phyloP scores from a whole-genome alignment of 2,113 vertebrate species.

The Pachyramphus minor region DNA sequence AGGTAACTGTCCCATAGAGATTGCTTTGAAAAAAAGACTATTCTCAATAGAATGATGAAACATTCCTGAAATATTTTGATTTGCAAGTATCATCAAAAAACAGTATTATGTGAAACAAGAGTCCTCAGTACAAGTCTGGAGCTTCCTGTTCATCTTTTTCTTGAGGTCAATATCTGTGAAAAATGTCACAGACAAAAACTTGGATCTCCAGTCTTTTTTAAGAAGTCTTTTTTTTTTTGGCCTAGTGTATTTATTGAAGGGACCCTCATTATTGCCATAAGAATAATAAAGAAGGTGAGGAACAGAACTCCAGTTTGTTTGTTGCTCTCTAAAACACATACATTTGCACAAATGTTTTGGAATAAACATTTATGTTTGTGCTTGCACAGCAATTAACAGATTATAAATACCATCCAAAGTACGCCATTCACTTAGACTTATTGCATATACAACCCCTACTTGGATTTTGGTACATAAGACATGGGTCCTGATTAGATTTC shows the following conservation, averaged over 20 bases:
- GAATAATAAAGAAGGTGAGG: neutral
- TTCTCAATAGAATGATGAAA: neutral
- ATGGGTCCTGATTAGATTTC: fast-evolving
- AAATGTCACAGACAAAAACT: neutral
- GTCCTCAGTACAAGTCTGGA: neutral
- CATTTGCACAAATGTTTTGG: conserved; percentile 11
- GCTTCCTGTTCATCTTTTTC: neutral
- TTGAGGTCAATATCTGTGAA: neutral
- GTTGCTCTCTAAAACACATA: neutral
- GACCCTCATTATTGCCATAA: neutral
- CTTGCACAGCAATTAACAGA: conserved; percentile 5
- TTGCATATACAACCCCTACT: neutral
- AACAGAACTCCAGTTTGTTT: neutral
- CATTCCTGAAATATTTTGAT: neutral
- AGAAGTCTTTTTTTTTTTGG: neutral
- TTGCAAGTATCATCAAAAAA: neutral
- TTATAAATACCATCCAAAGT: conserved; percentile 12
- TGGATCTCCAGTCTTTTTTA: neutral
- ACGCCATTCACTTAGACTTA: neutral
- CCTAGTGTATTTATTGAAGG: neutral
- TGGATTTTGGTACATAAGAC: neutral
- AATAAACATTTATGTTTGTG: conserved; percentile 11
- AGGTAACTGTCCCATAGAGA: neutral
- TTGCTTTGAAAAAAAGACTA: neutral
- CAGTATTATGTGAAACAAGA: fast-evolving